Percentiles rank a stretch among this genome's conserved stretches.
Conservation (phyloP, 1,140 invertebrate genomes). For the Radopholus similis region DNA sequence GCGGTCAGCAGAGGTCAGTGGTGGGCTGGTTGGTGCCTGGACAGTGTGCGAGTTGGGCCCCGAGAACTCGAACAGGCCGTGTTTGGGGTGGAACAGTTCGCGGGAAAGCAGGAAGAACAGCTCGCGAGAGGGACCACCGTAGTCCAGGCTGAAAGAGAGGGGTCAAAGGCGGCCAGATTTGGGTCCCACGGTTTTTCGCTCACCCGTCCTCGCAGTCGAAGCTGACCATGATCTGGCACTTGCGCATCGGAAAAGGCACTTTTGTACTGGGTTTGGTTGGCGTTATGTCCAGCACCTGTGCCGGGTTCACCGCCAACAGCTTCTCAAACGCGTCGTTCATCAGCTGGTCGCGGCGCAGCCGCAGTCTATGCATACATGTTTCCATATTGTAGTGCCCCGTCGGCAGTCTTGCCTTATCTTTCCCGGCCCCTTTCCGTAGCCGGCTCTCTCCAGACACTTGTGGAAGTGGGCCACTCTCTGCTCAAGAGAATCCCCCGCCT, state of each 20-base stretch:
- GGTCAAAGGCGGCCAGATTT: background rate
- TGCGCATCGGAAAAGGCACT: too few species aligned
- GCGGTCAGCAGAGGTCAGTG: background rate
- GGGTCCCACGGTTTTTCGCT: slow-evolving; percentile 3
- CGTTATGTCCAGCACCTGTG: too few species aligned
- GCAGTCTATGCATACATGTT: slow-evolving; percentile 68
- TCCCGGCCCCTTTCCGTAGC: slow-evolving; percentile 88
- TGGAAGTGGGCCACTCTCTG: slow-evolving; percentile 91
- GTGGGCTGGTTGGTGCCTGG: background rate
- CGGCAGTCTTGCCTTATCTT: slow-evolving; percentile 81
- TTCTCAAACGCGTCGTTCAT: slow-evolving; percentile 91
- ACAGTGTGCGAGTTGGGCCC: slow-evolving; percentile 96
- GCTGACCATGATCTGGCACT: slow-evolving; percentile 85
- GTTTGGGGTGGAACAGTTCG: slow-evolving; percentile 95
- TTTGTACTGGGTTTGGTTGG: too few species aligned
- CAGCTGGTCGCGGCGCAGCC: slow-evolving; percentile 83
- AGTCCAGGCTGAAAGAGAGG: slow-evolving; percentile 70
- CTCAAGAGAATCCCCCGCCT: slow-evolving; percentile 81
- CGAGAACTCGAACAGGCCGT: slow-evolving; percentile 94
- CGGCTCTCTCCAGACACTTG: slow-evolving; percentile 87
- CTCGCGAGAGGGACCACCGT: slow-evolving; percentile 89
- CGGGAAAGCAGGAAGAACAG: slow-evolving; percentile 93
- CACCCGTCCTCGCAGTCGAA: slow-evolving; percentile 91
- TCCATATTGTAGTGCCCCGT: slow-evolving; percentile 52
- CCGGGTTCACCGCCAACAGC: slow-evolving; percentile 91